Evolutionary conservation across 2,888 invertebrate genomes (phyloP), one percentile per base, ranked within the genome.

Genomic region (Chirona hameri): DNA sequence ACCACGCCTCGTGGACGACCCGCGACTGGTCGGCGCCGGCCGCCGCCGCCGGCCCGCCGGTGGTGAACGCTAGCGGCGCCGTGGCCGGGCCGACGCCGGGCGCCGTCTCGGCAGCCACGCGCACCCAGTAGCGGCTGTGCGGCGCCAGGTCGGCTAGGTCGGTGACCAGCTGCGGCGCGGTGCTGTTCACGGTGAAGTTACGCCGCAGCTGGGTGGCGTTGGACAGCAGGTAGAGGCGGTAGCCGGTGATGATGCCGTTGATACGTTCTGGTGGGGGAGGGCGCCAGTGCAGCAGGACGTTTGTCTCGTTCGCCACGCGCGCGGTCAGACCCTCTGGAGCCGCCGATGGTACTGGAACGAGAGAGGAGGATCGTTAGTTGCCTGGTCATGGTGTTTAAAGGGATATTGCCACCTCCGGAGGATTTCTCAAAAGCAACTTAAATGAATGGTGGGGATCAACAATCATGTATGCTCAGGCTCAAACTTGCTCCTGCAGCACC

Each of bases 141-240:
- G 80, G 80, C 48, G 80, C 52, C 80, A 80, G 80, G 18, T 80
- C 52, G 27, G 80, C 52, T 15, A 80, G 80, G 18, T 80, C 52
- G 52, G 80, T 80, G 24, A 29, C 52, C 27, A 52, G 52, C 10
- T 27, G 80, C 15, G 52, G 15, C 27, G 80, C 24, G 5, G 80
- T 80, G 52, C 48, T 48, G 55, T 52, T 52, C 15, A 80, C 52
- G 15, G 27, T 15, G 80, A 27, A 80, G 80, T 48, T 55, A 18
- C 80, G 80, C 27, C 52, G 48, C 80, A 80, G 80, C 52, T 29
- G 27, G 48, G 52, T 80, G 80, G 27, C 52, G 80, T 80, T 80
- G 52, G 80, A 5, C 27, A 48, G 21, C 52, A 80, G 52, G 52
- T 52, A 48, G 52, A 80, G 52, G 27, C 52, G 80, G 80, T 80